Evolutionary conservation across 2,113 vertebrate genomes (phyloP).

Genomic region (Rhinoderma darwinii): DNA sequence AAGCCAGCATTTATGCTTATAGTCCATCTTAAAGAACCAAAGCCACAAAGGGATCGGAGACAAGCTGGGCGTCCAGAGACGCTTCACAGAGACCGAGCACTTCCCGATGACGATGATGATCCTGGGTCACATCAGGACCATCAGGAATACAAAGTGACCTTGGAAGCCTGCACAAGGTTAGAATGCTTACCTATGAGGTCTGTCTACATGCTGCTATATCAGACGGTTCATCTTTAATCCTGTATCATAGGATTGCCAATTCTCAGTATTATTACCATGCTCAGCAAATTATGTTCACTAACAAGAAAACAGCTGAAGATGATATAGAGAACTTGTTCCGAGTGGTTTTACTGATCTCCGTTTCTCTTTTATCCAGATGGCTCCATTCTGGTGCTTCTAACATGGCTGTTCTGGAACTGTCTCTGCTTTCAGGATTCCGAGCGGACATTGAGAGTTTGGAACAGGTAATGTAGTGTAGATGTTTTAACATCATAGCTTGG

Average conservation of each 20-base stretch:
- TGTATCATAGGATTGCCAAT: too few species aligned
- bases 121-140: conserved; percentile 85
- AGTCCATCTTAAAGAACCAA: conserved; percentile 84
- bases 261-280: too few species aligned
- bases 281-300: too few species aligned
- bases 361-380: conserved; percentile 75
- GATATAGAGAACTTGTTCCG: neutral
- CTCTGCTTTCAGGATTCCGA: conserved; percentile 86
- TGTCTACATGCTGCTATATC: too few species aligned
- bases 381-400: conserved; percentile 91
- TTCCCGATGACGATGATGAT: conserved; percentile 87
- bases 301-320: too few species aligned
- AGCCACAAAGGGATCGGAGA: conserved; percentile 68
- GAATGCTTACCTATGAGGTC: neutral
- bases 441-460: conserved; percentile 87
- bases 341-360: neutral
- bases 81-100: conserved; percentile 67
- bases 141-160: conserved; percentile 82
- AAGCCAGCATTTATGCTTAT: conserved; percentile 91
- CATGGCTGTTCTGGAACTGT: conserved; percentile 91
- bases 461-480: conserved; percentile 72
- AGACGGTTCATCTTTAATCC: too few species aligned
- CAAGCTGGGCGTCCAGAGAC: conserved; percentile 59
- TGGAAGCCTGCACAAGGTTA: conserved; percentile 82
- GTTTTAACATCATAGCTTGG: neutral